Evolutionary conservation across 2,797 vertebrate genomes (phyloP).

Genomic region (Acropternis orthonyx): DNA sequence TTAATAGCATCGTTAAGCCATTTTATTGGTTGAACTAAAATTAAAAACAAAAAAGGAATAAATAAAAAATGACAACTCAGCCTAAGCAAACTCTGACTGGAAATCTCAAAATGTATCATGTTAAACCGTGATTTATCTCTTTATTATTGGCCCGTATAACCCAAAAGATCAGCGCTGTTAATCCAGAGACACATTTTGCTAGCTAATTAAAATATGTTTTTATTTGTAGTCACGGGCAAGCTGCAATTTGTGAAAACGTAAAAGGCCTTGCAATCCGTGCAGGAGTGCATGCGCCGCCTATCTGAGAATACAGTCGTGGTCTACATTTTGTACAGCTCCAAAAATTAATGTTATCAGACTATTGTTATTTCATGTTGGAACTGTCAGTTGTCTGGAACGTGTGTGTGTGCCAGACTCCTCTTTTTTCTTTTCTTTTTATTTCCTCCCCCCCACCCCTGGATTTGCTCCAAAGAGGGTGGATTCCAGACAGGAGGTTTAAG

Average conservation of each 20-base stretch:
- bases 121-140: conserved; percentile 51
- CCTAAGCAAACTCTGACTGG: neutral
- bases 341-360: conserved; percentile 46
- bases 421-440: neutral
- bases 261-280: neutral
- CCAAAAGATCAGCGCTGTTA: conserved; percentile 59
- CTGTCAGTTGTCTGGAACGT: conserved; percentile 50
- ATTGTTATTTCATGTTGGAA: conserved; percentile 63
- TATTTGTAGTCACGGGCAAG: conserved; percentile 42
- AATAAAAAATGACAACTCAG: conserved; percentile 35
- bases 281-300: neutral
- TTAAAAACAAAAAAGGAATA: conserved; percentile 60
- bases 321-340: neutral
- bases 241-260: conserved; percentile 12
- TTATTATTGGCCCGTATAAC: conserved; percentile 56
- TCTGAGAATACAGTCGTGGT: neutral
- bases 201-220: conserved; percentile 67
- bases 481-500: conserved; percentile 61
- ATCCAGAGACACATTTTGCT: conserved; percentile 30
- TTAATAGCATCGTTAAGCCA: conserved; percentile 58
- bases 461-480: conserved; percentile 61
- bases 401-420: conserved; percentile 48
- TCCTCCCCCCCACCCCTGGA: too few species aligned
- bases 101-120: conserved; percentile 11
- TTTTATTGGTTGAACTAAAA: conserved; percentile 61